Conservation (phyloP, 1,140 invertebrate genomes). For the Ridgeia piscesae region DNA sequence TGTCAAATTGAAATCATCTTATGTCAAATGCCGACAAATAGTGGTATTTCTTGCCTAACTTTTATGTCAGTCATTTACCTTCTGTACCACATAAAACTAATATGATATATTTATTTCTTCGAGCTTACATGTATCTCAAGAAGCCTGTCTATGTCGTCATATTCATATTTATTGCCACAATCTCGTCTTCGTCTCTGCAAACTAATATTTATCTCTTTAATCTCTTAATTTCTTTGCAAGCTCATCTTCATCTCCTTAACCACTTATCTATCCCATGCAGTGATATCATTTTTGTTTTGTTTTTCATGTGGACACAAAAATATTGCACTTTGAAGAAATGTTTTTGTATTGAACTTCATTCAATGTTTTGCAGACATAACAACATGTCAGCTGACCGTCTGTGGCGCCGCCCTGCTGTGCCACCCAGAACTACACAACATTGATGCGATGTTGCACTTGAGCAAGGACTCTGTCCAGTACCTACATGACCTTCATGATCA, state of each 20-base stretch:
- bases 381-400: background rate
- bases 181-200: no score
- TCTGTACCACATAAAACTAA: no score
- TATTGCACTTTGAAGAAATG: no score
- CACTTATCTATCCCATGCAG: background rate
- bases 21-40: no score
- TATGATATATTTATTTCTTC: no score
- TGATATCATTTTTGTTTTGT: background rate
- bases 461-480: background rate
- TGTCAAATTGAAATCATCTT: no score
- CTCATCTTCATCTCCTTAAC: background rate
- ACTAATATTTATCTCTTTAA: no score
- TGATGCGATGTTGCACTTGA: background rate
- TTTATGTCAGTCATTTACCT: background rate
- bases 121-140: no score
- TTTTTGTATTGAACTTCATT: background rate
- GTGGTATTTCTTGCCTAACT: no score
- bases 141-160: no score
- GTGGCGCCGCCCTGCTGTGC: background rate
- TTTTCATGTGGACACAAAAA: background rate
- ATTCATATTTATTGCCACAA: no score
- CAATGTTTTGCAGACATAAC: background rate
- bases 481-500: background rate
- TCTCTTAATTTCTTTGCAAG: no score
- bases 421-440: background rate